phyloP scores from a whole-genome alignment of 2,888 invertebrate species.

The Agonopterix heracliana region DNA sequence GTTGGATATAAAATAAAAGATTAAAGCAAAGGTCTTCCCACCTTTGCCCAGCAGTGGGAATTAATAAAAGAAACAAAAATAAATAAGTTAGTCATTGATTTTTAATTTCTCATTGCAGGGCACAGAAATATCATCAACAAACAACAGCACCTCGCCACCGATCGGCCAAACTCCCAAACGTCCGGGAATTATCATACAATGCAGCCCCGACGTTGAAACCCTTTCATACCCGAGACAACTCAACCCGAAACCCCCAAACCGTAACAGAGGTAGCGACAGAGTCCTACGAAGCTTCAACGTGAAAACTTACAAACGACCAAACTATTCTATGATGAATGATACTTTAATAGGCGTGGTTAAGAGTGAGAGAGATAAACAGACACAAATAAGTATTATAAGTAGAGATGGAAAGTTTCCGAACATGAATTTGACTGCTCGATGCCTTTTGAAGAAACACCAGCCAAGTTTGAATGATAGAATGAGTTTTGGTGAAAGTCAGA shows the following conservation, averaged over 20 bases:
- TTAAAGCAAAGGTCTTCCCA: no score
- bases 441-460: neutral
- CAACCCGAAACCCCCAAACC: neutral
- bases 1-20: no score
- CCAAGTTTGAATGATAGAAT: neutral
- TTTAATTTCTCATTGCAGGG: slow-evolving; percentile 25
- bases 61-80: no score
- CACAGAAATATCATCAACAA: slow-evolving; percentile 40
- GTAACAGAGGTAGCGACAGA: slow-evolving; percentile 31
- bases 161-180: slow-evolving; percentile 39
- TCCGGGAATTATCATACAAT: slow-evolving; percentile 14
- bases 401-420: neutral
- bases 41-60: no score
- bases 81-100: no score
- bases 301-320: slow-evolving; percentile 20
- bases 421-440: neutral
- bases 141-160: slow-evolving; percentile 35
- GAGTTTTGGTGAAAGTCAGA: neutral
- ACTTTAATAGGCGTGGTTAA: slow-evolving; percentile 16
- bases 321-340: slow-evolving; percentile 22
- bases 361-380: slow-evolving; percentile 15
- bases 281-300: slow-evolving; percentile 43
- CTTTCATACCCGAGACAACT: neutral
- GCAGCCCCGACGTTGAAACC: slow-evolving; percentile 21
- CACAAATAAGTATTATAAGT: slow-evolving; percentile 16